A percentile compares a stretch with the other conserved stretches of the same genome.
Evolutionary conservation across 2,113 vertebrate species (phyloP).

Genomic region (Sclerurus mexicanus): DNA sequence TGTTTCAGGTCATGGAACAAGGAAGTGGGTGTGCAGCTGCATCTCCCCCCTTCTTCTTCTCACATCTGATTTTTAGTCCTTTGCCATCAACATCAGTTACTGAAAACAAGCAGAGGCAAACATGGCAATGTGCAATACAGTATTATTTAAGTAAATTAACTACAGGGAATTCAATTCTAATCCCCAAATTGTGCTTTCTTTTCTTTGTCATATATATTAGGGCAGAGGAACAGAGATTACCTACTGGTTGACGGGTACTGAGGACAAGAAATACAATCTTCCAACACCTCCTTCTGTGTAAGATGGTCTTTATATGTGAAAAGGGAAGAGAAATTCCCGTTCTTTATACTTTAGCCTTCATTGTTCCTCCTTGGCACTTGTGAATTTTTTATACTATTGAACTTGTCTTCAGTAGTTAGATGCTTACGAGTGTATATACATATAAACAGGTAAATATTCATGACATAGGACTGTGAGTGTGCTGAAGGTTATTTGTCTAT

Average conservation of each 20-base stretch:
- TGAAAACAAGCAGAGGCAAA: neutral
- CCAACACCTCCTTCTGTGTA: constrained; percentile 92
- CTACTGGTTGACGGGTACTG: constrained; percentile 92
- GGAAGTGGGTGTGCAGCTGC: neutral
- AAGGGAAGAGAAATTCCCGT: neutral
- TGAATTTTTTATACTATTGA: neutral
- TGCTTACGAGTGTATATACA: neutral
- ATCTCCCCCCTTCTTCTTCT: neutral
- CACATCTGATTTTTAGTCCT: neutral
- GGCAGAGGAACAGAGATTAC: constrained; percentile 94
- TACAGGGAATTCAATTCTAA: neutral
- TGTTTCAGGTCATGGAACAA: neutral
- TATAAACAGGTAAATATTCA: neutral
- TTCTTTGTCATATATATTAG: constrained; percentile 69
- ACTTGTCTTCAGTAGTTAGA: neutral
- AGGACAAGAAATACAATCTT: constrained; percentile 84
- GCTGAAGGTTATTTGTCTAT: neutral
- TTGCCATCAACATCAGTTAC: neutral
- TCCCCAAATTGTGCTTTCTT: neutral
- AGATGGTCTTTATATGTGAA: constrained; percentile 55
- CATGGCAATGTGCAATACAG: neutral
- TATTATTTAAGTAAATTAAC: neutral
- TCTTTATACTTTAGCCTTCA: neutral
- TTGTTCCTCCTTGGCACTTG: neutral
- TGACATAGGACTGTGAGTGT: neutral